Percentiles rank a stretch among this genome's conserved stretches.
These are phyloP conservation scores for Microcebus jonahi DNA, from an alignment of 2,113 vertebrate genomes.

Conservation along the genomic window DNA sequence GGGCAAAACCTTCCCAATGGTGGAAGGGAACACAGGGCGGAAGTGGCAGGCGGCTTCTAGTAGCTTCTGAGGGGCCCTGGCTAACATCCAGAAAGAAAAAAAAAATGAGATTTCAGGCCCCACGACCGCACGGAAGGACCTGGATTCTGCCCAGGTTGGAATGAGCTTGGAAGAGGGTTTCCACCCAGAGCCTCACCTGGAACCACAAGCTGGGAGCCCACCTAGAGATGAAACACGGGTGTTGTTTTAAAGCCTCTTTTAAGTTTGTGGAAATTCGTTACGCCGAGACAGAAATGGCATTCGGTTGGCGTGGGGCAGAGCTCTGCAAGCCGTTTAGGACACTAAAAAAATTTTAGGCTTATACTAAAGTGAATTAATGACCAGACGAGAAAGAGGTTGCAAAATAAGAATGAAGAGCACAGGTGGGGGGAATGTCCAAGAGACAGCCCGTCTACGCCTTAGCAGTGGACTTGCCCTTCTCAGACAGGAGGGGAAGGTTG, in stretches of 20 bases:
- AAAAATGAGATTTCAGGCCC: background rate
- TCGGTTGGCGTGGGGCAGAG: background rate
- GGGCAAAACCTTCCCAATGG: background rate
- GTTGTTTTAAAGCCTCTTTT: background rate
- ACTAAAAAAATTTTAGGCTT: background rate
- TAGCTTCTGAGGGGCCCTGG: background rate
- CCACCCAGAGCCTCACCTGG: background rate
- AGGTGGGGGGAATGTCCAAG: background rate
- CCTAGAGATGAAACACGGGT: background rate
- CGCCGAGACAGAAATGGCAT: background rate
- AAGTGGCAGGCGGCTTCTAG: background rate
- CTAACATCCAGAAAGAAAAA: background rate
- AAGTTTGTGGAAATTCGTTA: background rate
- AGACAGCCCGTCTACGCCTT: background rate
- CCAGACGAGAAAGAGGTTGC: background rate
- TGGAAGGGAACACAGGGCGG: background rate
- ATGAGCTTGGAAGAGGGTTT: background rate
- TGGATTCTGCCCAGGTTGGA: background rate
- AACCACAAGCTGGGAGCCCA: background rate
- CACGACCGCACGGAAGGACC: background rate
- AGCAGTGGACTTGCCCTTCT: too few species aligned
- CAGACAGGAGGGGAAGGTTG: too few species aligned
- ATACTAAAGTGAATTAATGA: background rate
- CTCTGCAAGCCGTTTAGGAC: background rate
- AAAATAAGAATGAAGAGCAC: background rate